phyloP scores from a whole-genome alignment of 2,113 vertebrate species.

The Phainopepla nitens region DNA sequence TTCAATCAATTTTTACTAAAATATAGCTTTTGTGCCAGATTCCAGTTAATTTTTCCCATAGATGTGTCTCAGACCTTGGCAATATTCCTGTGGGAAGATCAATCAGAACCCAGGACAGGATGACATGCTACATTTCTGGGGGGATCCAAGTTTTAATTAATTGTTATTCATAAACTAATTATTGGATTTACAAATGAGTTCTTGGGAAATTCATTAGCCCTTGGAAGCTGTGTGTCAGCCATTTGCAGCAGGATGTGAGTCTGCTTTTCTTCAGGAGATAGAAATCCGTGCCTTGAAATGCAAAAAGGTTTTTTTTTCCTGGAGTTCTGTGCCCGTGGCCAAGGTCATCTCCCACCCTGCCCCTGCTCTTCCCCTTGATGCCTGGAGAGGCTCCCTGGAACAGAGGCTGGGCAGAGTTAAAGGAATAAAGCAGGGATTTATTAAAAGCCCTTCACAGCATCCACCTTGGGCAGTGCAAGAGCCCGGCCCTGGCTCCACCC shows the following conservation, averaged over 20 bases:
- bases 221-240: background rate
- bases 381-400: background rate
- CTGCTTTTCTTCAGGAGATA: background rate
- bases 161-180: conserved; percentile 61
- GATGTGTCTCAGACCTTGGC: background rate
- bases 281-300: conserved; percentile 17
- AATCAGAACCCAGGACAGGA: background rate
- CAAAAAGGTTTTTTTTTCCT: background rate
- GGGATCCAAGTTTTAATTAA: conserved; percentile 53
- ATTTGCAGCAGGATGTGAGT: background rate
- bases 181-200: conserved; percentile 48
- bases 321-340: background rate
- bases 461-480: background rate
- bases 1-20: conserved; percentile 16
- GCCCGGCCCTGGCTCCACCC: background rate
- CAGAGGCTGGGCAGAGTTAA: background rate
- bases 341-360: background rate
- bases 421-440: background rate
- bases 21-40: conserved; percentile 9
- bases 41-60: background rate
- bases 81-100: conserved; percentile 6
- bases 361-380: background rate
- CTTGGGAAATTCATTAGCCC: conserved; percentile 15
- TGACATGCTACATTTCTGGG: background rate
- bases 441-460: background rate